Percentiles rank a stretch among this genome's conserved stretches.
Conservation (phyloP, 2,113 vertebrate species). For the Drymodes brunneopygia region DNA sequence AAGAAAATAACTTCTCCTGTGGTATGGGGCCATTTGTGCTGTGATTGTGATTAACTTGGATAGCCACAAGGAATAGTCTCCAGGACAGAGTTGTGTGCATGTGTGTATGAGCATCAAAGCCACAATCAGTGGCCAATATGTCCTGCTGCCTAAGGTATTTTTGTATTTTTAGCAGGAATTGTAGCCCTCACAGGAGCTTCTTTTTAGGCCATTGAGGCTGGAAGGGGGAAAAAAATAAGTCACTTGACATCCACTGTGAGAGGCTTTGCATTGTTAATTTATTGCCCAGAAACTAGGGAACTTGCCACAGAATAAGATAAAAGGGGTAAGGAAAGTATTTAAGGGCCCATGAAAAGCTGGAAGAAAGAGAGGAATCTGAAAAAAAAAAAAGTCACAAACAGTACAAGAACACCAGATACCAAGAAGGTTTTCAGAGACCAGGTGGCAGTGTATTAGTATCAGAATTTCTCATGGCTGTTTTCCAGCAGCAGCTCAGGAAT, state of each 20-base stretch:
- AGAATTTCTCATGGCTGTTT: neutral
- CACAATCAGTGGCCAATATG: neutral
- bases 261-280: neutral
- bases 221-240: neutral
- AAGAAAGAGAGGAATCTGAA: neutral
- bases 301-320: neutral
- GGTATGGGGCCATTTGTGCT: neutral
- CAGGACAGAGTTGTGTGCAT: accelerated
- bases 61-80: neutral
- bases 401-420: neutral
- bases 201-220: neutral
- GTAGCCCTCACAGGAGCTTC: neutral
- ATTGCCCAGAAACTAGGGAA: neutral
- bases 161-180: neutral
- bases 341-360: neutral
- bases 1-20: neutral
- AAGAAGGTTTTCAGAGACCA: neutral
- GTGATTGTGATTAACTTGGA: neutral
- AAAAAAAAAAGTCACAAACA: neutral
- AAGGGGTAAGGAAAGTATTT: neutral
- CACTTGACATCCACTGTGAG: neutral
- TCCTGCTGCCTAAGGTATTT: neutral
- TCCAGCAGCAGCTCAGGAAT: neutral
- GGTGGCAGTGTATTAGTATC: neutral
- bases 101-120: neutral